Evolutionary conservation across 2,797 vertebrate genomes (phyloP), one percentile per base, ranked within the genome.

Genomic region (Sebastes diaconus): DNA sequence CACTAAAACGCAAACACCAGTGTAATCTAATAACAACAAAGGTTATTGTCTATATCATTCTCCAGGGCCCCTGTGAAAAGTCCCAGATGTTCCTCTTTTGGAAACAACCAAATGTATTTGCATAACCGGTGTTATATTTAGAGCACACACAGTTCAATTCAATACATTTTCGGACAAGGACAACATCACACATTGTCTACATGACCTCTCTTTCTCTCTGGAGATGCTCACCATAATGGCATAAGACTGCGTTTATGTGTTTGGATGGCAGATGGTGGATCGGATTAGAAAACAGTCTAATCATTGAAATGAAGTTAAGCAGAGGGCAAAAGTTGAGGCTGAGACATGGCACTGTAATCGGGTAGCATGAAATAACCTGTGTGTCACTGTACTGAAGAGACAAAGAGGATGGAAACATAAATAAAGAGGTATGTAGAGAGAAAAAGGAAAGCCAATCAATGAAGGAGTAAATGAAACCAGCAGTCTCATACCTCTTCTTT

Each of bases 401-500:
- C 4, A 25, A 59, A 27, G 25, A 77, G 12, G 25, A n/a, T 50
- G 12, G 32, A 46, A 7, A 64, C 16, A 18, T 16, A 13, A 13
- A 20, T n/a, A 24, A 61, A 54, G 5, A 72, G 20, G 18, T 13
- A 20, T 20, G 22, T 8, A 25, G 6, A 14, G 1, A 30, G 72
- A 34, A 34, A 27, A 20, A 24, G 18, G 12, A 12, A 30, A 59
- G 54, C 4, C 9, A 55, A n/a, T 58, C 5, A 70, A 59, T 25
- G 18, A 70, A 77, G 6, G 10, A 73, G 18, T 25, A 65, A 63
- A 64, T 42, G 22, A 73, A 76, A 55, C 27, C 2, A 18, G 32
- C 93, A 91, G 61, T 59, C 7, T 73, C 46, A 0, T 94, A 98
- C 98, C 97, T 99, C 98, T 91, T 99, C 98, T 91, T 99, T 99